Conservation (phyloP, 2,888 invertebrate species). For the Lydus trimaculatus region DNA sequence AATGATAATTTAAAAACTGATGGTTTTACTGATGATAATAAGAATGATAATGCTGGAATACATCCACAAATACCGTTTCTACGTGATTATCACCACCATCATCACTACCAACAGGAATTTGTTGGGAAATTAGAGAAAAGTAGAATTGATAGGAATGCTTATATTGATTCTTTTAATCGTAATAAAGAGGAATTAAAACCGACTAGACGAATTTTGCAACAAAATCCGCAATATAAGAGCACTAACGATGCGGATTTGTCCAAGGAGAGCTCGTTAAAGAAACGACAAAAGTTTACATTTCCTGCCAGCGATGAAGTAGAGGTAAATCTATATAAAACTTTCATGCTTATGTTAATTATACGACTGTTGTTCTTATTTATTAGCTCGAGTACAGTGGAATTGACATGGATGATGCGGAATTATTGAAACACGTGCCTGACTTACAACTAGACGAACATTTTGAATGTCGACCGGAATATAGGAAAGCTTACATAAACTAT, state of each 20-base stretch:
- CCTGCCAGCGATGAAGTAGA: conserved; percentile 47
- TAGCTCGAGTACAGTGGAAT: conserved; percentile 48
- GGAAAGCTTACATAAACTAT: conserved; percentile 45
- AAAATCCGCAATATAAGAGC: conserved; percentile 49
- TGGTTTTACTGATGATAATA: conserved; percentile 47
- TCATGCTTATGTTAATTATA: conserved; percentile 16
- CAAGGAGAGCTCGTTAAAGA: conserved; percentile 58
- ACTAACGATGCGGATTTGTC: conserved; percentile 60
- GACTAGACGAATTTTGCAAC: conserved; percentile 38
- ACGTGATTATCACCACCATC: conserved; percentile 39
- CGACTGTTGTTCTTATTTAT: conserved; percentile 25
- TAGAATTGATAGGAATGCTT: conserved; percentile 48
- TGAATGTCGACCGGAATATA: conserved; percentile 62
- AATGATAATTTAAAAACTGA: conserved; percentile 56
- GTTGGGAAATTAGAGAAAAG: conserved; percentile 5
- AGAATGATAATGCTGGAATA: conserved; percentile 55
- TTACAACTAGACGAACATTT: conserved; percentile 51
- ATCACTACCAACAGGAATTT: conserved; percentile 28
- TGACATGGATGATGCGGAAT: conserved; percentile 45
- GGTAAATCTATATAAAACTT: conserved; percentile 37
- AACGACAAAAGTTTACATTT: conserved; percentile 53
- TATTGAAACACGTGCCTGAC: conserved; percentile 42
- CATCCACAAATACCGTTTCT: conserved; percentile 55
- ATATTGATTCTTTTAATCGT: conserved; percentile 40
- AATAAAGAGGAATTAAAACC: not conserved